phyloP scores from a whole-genome alignment of 2,888 invertebrate species.

The Endomychus coccineus region DNA sequence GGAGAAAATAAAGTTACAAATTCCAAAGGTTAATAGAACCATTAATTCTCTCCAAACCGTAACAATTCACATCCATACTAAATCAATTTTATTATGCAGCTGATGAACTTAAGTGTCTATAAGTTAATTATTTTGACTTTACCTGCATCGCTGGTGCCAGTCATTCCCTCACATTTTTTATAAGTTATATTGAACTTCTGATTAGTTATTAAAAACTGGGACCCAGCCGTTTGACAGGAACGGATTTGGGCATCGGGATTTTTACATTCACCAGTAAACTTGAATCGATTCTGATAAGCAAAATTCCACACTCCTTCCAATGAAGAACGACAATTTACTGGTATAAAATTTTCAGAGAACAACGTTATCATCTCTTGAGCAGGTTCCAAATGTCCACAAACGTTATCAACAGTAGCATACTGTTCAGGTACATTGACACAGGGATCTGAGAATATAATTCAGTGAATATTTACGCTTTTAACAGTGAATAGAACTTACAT shows the following conservation, averaged over 20 bases:
- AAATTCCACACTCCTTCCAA: slow-evolving; percentile 96
- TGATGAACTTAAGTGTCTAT: not conserved
- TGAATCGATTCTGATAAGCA: slow-evolving; percentile 70
- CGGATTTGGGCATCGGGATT: slow-evolving; percentile 82
- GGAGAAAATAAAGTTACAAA: too few relatives aligned
- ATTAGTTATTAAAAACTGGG: slow-evolving; percentile 91
- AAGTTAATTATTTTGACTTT: slow-evolving; percentile 24
- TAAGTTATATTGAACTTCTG: slow-evolving; percentile 95
- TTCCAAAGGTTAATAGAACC: too few relatives aligned
- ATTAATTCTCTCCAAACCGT: too few relatives aligned
- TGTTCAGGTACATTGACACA: slow-evolving; percentile 64
- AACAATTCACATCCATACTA: too few relatives aligned
- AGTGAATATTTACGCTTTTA: not conserved
- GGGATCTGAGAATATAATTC: slow-evolving; percentile 46
- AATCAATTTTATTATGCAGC: too few relatives aligned
- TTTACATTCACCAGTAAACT: slow-evolving; percentile 88
- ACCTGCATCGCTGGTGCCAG: slow-evolving; percentile 80
- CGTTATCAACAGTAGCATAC: slow-evolving; percentile 65
- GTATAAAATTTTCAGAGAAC: slow-evolving; percentile 84
- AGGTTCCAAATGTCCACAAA: slow-evolving; percentile 65
- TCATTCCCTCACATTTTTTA: slow-evolving; percentile 82
- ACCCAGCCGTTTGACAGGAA: slow-evolving; percentile 93
- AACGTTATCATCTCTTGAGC: slow-evolving; percentile 78
- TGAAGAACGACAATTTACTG: slow-evolving; percentile 85
- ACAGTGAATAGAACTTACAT: slow-evolving; percentile 58